A percentile compares a stretch with the other conserved stretches of the same genome.
phyloP scores from a whole-genome alignment of 2,888 invertebrate species.

The Megaustenia siamemsis region DNA sequence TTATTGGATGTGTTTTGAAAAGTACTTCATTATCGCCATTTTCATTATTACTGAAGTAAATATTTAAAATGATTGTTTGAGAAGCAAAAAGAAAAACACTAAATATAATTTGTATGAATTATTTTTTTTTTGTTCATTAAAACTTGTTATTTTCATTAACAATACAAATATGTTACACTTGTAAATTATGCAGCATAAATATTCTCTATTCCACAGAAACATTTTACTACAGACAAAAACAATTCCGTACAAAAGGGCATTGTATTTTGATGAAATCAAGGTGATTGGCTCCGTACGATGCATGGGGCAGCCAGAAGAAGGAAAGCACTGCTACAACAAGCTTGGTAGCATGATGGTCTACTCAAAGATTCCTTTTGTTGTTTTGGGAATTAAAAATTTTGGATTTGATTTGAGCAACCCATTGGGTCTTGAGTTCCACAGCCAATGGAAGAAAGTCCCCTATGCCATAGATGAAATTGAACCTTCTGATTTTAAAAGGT shows the following conservation, averaged over 20 bases:
- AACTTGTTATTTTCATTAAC: no score
- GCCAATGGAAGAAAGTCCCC: conserved; percentile 52
- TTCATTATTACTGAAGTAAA: no score
- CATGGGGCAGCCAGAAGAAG: conserved; percentile 39
- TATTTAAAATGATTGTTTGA: no score
- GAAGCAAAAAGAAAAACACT: no score
- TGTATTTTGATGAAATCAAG: conserved; percentile 30
- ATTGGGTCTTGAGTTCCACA: conserved; percentile 43
- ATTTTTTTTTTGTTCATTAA: no score
- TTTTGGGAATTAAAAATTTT: conserved; percentile 35
- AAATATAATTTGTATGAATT: no score
- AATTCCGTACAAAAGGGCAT: neutral
- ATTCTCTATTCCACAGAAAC: conserved; percentile 9
- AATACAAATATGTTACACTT: no score
- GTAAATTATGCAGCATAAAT: no score
- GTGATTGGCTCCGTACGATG: conserved; percentile 38
- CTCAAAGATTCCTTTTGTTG: conserved; percentile 43
- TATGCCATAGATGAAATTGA: conserved; percentile 42
- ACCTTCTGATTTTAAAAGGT: conserved; percentile 44
- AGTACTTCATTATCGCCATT: no score
- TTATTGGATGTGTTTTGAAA: no score
- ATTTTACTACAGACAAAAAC: conserved; percentile 27
- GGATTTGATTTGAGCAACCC: conserved; percentile 35
- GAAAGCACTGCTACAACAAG: conserved; percentile 28
- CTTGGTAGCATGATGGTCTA: conserved; percentile 43